Evolutionary conservation across 53 echinoderm and acorn worm species (phyloP), one percentile per base, ranked within the genome.

Genomic region (Patiria pectinifera): DNA sequence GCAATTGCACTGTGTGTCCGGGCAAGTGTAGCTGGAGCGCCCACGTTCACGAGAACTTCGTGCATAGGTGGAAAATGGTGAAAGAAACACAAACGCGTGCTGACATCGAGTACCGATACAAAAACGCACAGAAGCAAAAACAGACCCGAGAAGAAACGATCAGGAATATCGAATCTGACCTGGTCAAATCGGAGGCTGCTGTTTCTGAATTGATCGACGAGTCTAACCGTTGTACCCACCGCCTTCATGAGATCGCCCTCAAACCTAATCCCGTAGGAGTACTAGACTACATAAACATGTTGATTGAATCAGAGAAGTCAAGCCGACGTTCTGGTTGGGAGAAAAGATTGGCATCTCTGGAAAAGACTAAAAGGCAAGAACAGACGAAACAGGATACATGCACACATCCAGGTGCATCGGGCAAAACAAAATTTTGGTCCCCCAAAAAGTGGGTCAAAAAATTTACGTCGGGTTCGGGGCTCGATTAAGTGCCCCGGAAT

Each of bases 191-290:
- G 79, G 1, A 74, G 85, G 48, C 14, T 78, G 4, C 43, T 83
- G 94, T 94, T 35, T 24, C 77, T 62, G 74, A n/a, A 4, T 48
- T 83, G 45, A 77, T 86, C 4, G 60, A 45, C 12, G 53, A 82
- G 9, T 82, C 91, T 22, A 48, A 82, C 71, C 6, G 26, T 3
- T 87, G 94, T 60, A 2, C 87, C 44, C 86, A 78, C 4, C 94
- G 94, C 13, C 85, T 95, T 35, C 78, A 95, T 45, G 95, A 93
- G 83, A 95, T 95, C 25, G 95, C 95, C 3, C 82, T 95, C 19
- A 92, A 89, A 69, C 92, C 93, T 4, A 49, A 49, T 10, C 95
- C 95, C 4, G 79, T 93, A 4, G 59, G 88, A 23, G 75, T 81
- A 8, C 82, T 95, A 2, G 95, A 90, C 4, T 95, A 95, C 76